These are phyloP conservation scores for Molossus molossus DNA, from an alignment of 2,797 vertebrate genomes.

Conservation along the genomic window DNA sequence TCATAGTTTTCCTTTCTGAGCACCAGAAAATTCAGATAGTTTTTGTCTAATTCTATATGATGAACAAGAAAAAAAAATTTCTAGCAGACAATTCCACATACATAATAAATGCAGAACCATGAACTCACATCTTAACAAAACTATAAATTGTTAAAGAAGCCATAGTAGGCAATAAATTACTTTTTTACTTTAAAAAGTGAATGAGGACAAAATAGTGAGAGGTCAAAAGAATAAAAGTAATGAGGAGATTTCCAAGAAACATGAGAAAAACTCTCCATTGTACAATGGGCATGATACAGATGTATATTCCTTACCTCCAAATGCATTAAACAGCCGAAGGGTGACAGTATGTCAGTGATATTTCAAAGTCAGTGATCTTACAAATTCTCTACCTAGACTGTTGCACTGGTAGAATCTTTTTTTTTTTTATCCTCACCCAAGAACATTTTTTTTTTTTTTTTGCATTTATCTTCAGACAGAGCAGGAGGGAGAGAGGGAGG, in stretches of 20 bases:
- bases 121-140: constrained; percentile 9
- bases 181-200: background rate
- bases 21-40: background rate
- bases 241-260: background rate
- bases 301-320: background rate
- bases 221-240: background rate
- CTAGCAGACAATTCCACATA: background rate
- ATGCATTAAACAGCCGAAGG: background rate
- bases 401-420: background rate
- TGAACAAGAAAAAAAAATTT: background rate
- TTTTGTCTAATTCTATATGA: background rate
- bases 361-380: background rate
- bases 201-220: background rate
- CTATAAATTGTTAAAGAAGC: background rate
- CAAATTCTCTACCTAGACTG: background rate
- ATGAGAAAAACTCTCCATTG: background rate
- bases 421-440: too few species aligned
- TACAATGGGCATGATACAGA: background rate
- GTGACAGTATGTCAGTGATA: background rate
- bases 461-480: too few species aligned
- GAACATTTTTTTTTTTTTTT: too few species aligned
- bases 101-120: background rate
- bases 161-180: background rate
- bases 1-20: background rate
- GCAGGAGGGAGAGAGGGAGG: too few species aligned